Percentiles rank a stretch among this genome's conserved stretches.
These are phyloP conservation scores for Timema cristinae DNA, from an alignment of 2,888 invertebrate genomes.

Conservation along the genomic window DNA sequence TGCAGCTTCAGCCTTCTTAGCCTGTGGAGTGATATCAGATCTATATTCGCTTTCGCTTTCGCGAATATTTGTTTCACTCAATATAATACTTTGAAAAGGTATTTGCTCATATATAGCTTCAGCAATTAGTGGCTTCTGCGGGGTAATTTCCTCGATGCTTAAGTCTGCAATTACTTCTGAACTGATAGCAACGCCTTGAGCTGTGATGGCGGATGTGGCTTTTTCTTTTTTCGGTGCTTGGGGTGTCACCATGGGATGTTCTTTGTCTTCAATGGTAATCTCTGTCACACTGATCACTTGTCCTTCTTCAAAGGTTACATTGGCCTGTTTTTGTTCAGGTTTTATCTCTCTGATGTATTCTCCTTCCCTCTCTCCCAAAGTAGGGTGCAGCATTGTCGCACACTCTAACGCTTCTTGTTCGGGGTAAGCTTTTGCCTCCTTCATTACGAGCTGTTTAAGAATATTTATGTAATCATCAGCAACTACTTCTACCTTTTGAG, in stretches of 20 bases:
- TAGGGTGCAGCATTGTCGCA: slow-evolving; percentile 51
- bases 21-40: slow-evolving; percentile 45
- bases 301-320: slow-evolving; percentile 52
- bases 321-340: slow-evolving; percentile 53
- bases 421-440: slow-evolving; percentile 49
- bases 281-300: slow-evolving; percentile 57
- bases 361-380: slow-evolving; percentile 53
- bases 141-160: slow-evolving; percentile 40
- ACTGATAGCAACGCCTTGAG: slow-evolving; percentile 55
- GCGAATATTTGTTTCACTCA: slow-evolving; percentile 52
- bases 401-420: slow-evolving; percentile 54
- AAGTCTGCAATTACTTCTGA: slow-evolving; percentile 53
- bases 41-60: slow-evolving; percentile 56
- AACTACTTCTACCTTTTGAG: slow-evolving; percentile 48
- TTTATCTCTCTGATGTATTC: slow-evolving; percentile 44
- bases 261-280: slow-evolving; percentile 45
- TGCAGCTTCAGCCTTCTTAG: slow-evolving; percentile 46
- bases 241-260: slow-evolving; percentile 47
- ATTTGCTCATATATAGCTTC: slow-evolving; percentile 49
- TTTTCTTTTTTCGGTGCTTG: slow-evolving; percentile 45
- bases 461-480: slow-evolving; percentile 48
- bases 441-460: slow-evolving; percentile 45
- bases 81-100: slow-evolving; percentile 54
- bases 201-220: slow-evolving; percentile 52
- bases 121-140: slow-evolving; percentile 37